Evolutionary conservation across 92 coral and sea anemone species (phyloP), one percentile per base, ranked within the genome.

Genomic region (Epizoanthus ramosus): DNA sequence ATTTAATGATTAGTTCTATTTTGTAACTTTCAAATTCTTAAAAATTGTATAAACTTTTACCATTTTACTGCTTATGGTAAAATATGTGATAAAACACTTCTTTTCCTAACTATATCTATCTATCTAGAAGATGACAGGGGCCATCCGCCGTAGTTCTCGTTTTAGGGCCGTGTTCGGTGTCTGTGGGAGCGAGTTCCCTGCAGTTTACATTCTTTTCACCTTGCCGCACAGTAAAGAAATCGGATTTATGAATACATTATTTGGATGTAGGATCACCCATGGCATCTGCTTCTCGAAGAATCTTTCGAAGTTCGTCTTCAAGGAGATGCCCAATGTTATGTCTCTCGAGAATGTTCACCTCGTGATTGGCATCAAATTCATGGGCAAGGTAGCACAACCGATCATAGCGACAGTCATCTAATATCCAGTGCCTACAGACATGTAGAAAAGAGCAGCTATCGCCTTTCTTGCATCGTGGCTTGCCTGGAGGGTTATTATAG

Each of bases 301-400:
- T 1, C 37, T 56, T 33, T 22, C 33, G 52, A 63, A 74, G 43
- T 74, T 74, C 79, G 8, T 54, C 79, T 31, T 56, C 59, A 13
- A 74, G 47, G 63, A 74, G 56, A 53, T 74, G 79, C 35, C 79
- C 79, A 6, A 74, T 74, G 18, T 74, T 74, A 7, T 74, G 79
- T 56, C 79, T n/a, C 45, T 74, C 79, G 12, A 74, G 52, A 56
- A 74, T 74, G 16, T 24, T 31, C 19, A 24, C 59, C 43, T 56
- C 64, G 22, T 25, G n/a, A n/a, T 56, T 16, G 28, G 79, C 61
- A 22, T 56, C 50, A 15, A 74, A 74, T 15, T 74, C 79, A 39
- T 74, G 79, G 14, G 65, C 59, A 54, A 10, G 28, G 12, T 7
- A 7, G 43, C 79, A 74, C 5, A 74, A 8, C 33, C 60, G 76